Conservation (phyloP, 2,113 vertebrate genomes). For the Ciconia maguari region DNA sequence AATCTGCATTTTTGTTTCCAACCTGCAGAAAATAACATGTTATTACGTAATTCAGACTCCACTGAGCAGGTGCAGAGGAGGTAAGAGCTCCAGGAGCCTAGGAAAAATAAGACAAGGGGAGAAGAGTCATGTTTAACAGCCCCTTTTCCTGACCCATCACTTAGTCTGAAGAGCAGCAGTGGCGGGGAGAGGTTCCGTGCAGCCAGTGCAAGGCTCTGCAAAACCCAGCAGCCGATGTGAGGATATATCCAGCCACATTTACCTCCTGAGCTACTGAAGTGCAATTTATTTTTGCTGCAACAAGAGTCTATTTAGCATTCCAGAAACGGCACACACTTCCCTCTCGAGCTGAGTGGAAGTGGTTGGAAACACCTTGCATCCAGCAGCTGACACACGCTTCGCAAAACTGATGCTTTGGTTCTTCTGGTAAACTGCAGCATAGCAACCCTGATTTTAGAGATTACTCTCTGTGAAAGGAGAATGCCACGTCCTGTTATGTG, state of each 20-base stretch:
- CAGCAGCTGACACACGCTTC: background rate
- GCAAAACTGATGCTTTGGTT: background rate
- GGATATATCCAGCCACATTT: background rate
- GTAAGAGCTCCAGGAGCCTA: background rate
- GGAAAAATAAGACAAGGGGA: background rate
- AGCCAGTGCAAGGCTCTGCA: background rate
- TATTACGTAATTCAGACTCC: background rate
- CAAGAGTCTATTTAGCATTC: background rate
- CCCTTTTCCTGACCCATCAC: background rate
- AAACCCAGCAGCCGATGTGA: background rate
- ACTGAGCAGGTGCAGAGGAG: background rate
- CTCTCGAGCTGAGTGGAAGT: background rate
- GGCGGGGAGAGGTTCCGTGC: background rate
- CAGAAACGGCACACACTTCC: accelerated
- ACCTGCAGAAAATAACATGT: background rate
- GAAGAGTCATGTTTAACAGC: background rate
- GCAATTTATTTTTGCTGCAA: background rate
- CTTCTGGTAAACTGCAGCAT: background rate
- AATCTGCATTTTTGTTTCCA: background rate
- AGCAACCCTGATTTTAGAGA: background rate
- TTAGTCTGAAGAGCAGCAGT: background rate
- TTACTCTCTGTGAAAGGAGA: background rate
- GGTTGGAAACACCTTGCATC: background rate
- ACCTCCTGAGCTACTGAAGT: background rate
- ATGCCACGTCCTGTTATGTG: background rate